Evolutionary conservation across 2,797 vertebrate genomes (phyloP).

Genomic region (Lepidocolaptes lacrymiger): DNA sequence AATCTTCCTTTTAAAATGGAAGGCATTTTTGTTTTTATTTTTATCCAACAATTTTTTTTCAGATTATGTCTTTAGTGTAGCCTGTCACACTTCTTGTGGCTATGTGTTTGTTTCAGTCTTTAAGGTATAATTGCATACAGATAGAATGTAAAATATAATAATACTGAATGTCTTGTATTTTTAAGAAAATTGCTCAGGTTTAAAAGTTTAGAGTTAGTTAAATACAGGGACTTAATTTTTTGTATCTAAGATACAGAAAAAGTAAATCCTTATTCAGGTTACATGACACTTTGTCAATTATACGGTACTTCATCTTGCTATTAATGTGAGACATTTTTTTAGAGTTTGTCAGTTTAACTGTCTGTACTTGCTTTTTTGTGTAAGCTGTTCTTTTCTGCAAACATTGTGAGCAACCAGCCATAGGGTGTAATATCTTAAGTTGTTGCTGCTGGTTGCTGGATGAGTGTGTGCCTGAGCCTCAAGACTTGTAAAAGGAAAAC

Average conservation of each 20-base stretch:
- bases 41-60: conserved; percentile 17
- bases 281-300: background rate
- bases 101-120: conserved; percentile 23
- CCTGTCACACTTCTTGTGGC: conserved; percentile 5
- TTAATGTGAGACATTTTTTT: background rate
- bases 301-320: background rate
- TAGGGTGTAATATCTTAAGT: background rate
- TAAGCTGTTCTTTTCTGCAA: background rate
- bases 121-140: conserved; percentile 17
- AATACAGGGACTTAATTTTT: background rate
- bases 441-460: background rate
- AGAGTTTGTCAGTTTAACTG: background rate
- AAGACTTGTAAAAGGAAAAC: background rate
- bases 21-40: conserved; percentile 22
- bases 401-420: background rate
- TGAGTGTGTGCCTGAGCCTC: background rate
- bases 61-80: conserved; percentile 23
- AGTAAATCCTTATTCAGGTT: conserved; percentile 33
- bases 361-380: background rate
- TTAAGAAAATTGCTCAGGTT: conserved; percentile 56
- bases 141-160: conserved; percentile 43
- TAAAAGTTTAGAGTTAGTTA: conserved; percentile 6
- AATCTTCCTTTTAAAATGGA: conserved; percentile 10
- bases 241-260: conserved; percentile 1
- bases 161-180: conserved; percentile 61